Evolutionary conservation across 2,888 invertebrate genomes (phyloP), one percentile per base, ranked within the genome.

Genomic region (Ophion obscuratus): DNA sequence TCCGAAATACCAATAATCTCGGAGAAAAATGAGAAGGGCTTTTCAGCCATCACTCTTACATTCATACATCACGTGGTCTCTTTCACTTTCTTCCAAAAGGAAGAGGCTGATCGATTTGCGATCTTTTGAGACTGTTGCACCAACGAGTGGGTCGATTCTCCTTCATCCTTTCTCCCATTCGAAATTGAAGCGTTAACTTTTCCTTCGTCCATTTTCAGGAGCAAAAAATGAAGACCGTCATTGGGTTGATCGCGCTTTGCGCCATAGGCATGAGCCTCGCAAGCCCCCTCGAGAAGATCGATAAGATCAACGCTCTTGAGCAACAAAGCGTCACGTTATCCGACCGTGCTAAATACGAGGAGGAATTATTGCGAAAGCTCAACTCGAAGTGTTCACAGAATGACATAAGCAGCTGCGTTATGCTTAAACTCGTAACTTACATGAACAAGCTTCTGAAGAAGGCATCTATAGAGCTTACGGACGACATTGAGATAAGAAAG

Each of bases 371-470:
- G 89, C 95, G 96, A 68, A 97, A 97, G 89, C 94, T 98, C 61
- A 97, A 97, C 92, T 95, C 95, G 89, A 97, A 97, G 95, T 98
- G 98, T 92, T 95, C 96, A 5, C 96, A 97, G 88, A 95, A 96
- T 78, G 97, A 98, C 91, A 96, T 97, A 68, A 97, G 97, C 59
- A 97, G 97, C 10, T 98, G 98, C 93, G 96, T 97, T 92, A 97
- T 97, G 95, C 95, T 97, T 27, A 98, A 97, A 94, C 94, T 97
- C 89, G 96, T 97, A 61, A 96, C 97, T 24, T 97, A 97, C 93
- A 97, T 97, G 94, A 97, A 98, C 94, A 95, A 96, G 87, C 95
- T 97, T 94, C 95, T 97, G 91, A 96, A 97, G 93, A 97, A 97
- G 88, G 96, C 97, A 0, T 96, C 97, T 75, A 96, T 98, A 91